Percentiles rank a stretch among this genome's conserved stretches.
These are phyloP conservation scores for Paraescarpia echinospica DNA, from an alignment of 1,140 invertebrate genomes.

Conservation along the genomic window DNA sequence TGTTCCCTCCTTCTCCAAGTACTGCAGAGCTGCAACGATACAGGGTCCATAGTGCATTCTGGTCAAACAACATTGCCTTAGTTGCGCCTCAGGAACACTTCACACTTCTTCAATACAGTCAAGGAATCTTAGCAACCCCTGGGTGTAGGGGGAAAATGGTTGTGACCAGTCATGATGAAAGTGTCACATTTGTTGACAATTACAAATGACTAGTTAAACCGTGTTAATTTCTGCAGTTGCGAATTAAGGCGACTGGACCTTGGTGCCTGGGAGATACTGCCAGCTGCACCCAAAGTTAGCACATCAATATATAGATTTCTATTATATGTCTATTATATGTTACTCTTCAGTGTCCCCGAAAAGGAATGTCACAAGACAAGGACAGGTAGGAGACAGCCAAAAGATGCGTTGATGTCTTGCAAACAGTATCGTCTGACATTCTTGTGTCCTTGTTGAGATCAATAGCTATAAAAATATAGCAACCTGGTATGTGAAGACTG, in stretches of 20 bases:
- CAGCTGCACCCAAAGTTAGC: too few species aligned
- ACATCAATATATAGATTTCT: too few species aligned
- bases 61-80: background rate
- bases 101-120: too few species aligned
- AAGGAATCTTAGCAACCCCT: background rate
- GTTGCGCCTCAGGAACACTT: too few species aligned
- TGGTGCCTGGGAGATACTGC: too few species aligned
- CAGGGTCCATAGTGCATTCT: background rate
- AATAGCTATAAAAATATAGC: too few species aligned
- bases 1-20: conserved; percentile 9
- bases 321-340: background rate
- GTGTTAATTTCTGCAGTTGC: too few species aligned
- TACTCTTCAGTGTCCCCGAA: background rate
- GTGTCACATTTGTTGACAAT: background rate
- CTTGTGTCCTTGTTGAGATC: background rate
- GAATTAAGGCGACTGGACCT: too few species aligned
- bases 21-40: conserved; percentile 7
- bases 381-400: too few species aligned
- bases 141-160: background rate
- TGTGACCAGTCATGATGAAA: background rate
- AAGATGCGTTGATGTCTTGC: background rate
- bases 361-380: background rate
- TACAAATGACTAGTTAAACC: background rate
- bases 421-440: background rate
- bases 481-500: too few species aligned